phyloP scores from a whole-genome alignment of 2,113 vertebrate genomes.

The Zosterops lateralis region DNA sequence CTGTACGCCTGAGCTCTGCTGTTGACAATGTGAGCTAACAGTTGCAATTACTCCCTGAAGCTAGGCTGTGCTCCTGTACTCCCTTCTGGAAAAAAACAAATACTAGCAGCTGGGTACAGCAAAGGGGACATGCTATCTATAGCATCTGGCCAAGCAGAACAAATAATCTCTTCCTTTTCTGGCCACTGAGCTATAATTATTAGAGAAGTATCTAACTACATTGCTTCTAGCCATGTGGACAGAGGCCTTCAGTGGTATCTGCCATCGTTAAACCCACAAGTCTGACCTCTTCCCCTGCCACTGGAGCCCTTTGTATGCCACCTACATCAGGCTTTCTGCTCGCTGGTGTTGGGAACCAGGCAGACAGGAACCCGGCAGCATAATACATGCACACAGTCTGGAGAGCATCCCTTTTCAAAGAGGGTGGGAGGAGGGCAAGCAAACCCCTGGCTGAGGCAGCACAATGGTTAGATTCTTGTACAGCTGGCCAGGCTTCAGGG shows the following conservation, averaged over 20 bases:
- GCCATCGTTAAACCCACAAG: background rate
- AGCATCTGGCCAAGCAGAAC: background rate
- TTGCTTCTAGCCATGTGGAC: background rate
- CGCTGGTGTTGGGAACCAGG: background rate
- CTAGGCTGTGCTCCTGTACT: background rate
- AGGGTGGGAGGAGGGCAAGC: background rate
- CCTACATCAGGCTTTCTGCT: background rate
- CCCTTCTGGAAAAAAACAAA: background rate
- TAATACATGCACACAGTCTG: background rate
- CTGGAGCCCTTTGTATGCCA: background rate
- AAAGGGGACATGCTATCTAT: background rate
- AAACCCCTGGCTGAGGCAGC: background rate
- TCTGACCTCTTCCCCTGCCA: background rate
- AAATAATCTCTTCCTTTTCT: background rate
- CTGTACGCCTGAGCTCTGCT: background rate
- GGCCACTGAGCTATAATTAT: background rate
- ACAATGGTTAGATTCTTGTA: conserved; percentile 24
- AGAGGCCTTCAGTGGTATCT: background rate
- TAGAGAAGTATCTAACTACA: background rate
- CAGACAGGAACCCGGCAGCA: background rate
- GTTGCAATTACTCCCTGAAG: background rate
- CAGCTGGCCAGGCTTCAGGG: background rate
- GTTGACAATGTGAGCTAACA: background rate
- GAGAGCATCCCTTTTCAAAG: background rate
- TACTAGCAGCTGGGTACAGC: background rate